Evolutionary conservation across 2,113 vertebrate species (phyloP).

Genomic region (Piaya cayana): DNA sequence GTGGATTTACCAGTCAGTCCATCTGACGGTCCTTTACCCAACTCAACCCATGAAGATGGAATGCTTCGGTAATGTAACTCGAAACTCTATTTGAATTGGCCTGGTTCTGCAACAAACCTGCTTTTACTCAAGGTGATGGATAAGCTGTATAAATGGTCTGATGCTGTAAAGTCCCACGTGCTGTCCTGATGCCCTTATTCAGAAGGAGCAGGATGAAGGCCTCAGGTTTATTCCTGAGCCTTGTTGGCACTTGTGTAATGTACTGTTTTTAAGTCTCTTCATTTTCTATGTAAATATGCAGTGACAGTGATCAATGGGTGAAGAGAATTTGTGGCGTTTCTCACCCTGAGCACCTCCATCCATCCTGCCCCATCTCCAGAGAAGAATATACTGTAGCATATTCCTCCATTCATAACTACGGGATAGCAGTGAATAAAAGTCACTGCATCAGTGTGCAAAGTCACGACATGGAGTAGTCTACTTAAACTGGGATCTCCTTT

Average conservation of each 20-base stretch:
- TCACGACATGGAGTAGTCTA: neutral
- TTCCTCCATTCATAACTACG: neutral
- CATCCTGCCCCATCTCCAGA: neutral
- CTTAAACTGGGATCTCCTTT: neutral
- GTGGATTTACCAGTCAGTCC: constrained; percentile 98
- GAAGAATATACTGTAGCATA: neutral
- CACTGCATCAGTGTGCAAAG: neutral
- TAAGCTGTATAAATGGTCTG: neutral
- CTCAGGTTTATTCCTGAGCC: neutral
- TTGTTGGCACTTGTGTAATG: neutral
- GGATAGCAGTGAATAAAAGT: neutral
- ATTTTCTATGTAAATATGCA: neutral
- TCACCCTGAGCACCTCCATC: neutral
- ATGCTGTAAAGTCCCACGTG: neutral
- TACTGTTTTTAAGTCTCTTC: neutral
- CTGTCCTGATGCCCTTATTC: neutral
- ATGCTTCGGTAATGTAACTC: constrained; percentile 86
- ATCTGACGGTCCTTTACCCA: constrained; percentile 92
- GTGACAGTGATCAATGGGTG: neutral
- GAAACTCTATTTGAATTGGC: neutral
- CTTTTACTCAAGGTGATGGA: neutral
- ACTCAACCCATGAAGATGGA: constrained; percentile 91
- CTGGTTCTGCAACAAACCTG: neutral
- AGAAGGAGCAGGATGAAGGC: neutral
- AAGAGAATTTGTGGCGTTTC: neutral